A percentile compares a stretch with the other conserved stretches of the same genome.
Conservation (phyloP, 2,888 invertebrate genomes). For the Plagodis dolabraria region DNA sequence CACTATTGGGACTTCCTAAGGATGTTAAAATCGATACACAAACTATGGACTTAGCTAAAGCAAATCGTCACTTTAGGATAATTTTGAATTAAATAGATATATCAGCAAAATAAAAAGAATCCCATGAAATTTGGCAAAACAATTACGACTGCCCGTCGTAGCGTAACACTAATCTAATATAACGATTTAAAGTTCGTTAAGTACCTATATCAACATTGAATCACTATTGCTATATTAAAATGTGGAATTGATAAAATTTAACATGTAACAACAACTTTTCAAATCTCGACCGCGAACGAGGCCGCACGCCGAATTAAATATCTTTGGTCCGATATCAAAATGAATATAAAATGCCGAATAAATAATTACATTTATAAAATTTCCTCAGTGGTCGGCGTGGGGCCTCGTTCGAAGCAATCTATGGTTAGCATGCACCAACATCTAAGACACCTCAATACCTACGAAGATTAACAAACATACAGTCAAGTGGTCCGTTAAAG, state of each 20-base stretch:
- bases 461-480: conserved; percentile 74
- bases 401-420: conserved; percentile 55
- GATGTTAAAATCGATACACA: too few species aligned
- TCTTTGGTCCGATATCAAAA: conserved; percentile 64
- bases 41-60: too few species aligned
- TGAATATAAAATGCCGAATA: conserved; percentile 37
- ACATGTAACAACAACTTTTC: conserved; percentile 71
- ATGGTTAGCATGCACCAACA: conserved; percentile 75
- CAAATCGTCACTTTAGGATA: too few species aligned
- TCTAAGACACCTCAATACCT: conserved; percentile 79
- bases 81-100: too few species aligned
- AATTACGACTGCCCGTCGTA: conserved; percentile 1
- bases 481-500: conserved; percentile 74
- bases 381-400: conserved; percentile 40
- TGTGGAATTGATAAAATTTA: conserved; percentile 72
- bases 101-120: neutral
- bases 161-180: conserved; percentile 27
- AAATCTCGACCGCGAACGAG: conserved; percentile 52
- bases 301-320: conserved; percentile 51
- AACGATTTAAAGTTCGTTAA: conserved; percentile 42
- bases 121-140: neutral
- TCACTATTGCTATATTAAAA: conserved; percentile 60
- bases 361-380: conserved; percentile 23
- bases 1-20: too few species aligned
- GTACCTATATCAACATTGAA: conserved; percentile 40